Percentiles rank a stretch among this genome's conserved stretches.
Conservation (phyloP, 1,140 invertebrate species). For the Phymorhynchus buccinoides region DNA sequence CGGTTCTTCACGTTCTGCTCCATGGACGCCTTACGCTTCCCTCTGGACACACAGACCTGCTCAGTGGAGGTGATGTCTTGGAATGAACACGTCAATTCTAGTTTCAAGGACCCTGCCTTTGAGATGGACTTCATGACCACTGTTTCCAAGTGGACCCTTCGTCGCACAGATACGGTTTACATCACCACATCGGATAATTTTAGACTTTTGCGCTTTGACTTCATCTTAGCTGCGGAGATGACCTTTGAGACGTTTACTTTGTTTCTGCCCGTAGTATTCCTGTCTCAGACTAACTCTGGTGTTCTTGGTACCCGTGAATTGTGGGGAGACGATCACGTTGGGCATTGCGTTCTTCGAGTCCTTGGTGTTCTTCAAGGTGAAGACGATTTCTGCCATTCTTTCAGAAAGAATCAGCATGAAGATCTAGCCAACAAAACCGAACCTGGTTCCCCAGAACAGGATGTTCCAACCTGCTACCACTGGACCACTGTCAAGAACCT, state of each 20-base stretch:
- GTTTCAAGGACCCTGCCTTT: constrained; percentile 7
- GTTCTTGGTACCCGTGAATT: constrained; percentile 48
- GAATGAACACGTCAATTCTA: constrained; percentile 80
- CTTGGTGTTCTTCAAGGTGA: constrained; percentile 35
- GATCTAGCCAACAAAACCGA: no score
- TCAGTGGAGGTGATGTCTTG: constrained; percentile 97
- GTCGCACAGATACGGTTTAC: constrained; percentile 42
- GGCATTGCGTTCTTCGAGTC: constrained; percentile 50
- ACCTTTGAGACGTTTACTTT: constrained; percentile 16
- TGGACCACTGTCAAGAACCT: no score
- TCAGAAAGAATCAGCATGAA: no score
- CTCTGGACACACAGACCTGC: constrained; percentile 94
- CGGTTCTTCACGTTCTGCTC: constrained; percentile 81
- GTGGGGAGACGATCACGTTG: constrained; percentile 49
- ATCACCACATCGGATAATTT: not conserved
- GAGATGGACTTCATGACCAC: not conserved
- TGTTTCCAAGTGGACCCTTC: not conserved
- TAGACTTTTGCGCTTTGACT: not conserved
- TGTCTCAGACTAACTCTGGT: constrained; percentile 45
- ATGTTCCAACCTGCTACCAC: no score
- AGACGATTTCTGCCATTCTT: no score
- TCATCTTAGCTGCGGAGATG: not conserved
- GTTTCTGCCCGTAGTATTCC: constrained; percentile 43
- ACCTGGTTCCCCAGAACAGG: no score
- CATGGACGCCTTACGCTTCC: constrained; percentile 79